Base-by-base conservation (phyloP, 2,888 invertebrate species). In the Cyrtodaria siliqua region DNA sequence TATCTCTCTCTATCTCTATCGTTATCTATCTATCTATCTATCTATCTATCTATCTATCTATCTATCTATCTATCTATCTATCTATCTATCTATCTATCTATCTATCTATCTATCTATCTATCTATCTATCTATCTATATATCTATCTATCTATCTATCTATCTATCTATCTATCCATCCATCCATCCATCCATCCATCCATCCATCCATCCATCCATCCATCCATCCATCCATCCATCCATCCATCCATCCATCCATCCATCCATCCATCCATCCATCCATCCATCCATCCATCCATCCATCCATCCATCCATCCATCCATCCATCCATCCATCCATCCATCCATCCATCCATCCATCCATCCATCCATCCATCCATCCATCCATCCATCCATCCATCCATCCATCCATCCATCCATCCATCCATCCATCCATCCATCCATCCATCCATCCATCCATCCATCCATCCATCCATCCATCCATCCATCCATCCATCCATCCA, bases 271-370 rank as follows among this genome's bases (percentile, higher is more conserved):
- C 40, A 40, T 49, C 49, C 49, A 49, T 49, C 49, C 49, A 49
- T 49, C 49, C 49, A 49, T 49, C 49, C 49, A 49, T 49, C 49
- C 49, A 49, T 49, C 49, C 49, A 49, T 49, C 49, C 49, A 49
- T 49, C 49, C 49, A 49, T 49, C 53, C 24, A 53, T 53, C 53
- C 53, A 53, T 53, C 53, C 53, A 53, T 53, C 53, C 53, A 53
- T 53, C 53, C 53, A 53, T 53, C 53, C 53, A 53, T 53, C 53
- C 53, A 53, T 53, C 53, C 53, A 53, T 53, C 53, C 53, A 53
- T 53, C 53, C 53, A 53, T 53, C 53, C 53, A 53, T 53, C 53
- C 53, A 53, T 53, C 53, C 53, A 53, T 53, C 53, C 53, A 53
- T 53, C 53, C 53, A 53, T 53, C 53, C 53, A 53, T 53, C 53